These are phyloP conservation scores for Pantherophis vulpinus DNA, from an alignment of 2,797 vertebrate genomes.

Conservation along the genomic window DNA sequence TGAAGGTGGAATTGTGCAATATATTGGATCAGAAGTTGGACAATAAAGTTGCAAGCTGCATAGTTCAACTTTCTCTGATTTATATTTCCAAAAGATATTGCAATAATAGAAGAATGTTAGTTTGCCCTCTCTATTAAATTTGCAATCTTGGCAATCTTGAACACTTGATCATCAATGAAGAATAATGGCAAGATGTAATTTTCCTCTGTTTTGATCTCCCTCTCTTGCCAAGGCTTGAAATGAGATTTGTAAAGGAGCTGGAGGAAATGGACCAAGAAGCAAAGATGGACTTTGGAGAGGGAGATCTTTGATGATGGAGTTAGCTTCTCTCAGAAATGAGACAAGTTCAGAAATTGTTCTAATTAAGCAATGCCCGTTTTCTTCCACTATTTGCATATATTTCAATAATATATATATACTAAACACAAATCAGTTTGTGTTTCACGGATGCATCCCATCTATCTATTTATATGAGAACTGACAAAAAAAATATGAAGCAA, in stretches of 20 bases:
- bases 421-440: not conserved
- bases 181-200: not conserved
- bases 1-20: not conserved
- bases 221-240: not conserved
- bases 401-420: not conserved
- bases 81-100: not conserved
- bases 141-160: not conserved
- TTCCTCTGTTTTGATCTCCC: not conserved
- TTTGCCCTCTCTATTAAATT: not conserved
- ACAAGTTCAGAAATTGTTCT: not conserved
- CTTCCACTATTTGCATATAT: not conserved
- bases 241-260: not conserved
- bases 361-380: not conserved
- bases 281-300: not conserved
- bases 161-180: not conserved
- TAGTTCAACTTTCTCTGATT: not conserved
- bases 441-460: not conserved
- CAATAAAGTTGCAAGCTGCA: not conserved
- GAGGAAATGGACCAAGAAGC: not conserved
- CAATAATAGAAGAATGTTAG: not conserved
- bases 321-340: not conserved
- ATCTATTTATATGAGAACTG: not conserved
- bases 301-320: not conserved
- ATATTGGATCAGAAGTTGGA: not conserved
- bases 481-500: not conserved